Percentiles rank a stretch among this genome's conserved stretches.
These are phyloP conservation scores for Elephas maximus DNA, from an alignment of 2,113 vertebrate genomes.

Conservation along the genomic window DNA sequence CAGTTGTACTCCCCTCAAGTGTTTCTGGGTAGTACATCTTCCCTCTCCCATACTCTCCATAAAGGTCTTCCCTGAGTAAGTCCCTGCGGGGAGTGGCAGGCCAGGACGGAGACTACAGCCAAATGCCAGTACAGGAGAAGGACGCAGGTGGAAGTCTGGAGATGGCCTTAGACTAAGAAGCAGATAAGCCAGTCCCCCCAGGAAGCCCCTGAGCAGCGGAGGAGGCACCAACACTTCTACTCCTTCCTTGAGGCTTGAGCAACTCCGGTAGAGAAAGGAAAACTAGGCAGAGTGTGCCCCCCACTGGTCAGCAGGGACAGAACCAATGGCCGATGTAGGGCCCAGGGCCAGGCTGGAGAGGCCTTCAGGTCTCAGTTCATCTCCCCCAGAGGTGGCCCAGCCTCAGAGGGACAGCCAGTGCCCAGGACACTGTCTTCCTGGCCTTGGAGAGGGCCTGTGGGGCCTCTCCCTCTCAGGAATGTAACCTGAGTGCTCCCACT, in stretches of 20 bases:
- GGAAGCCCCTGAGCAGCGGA: not conserved
- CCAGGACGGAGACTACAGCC: not conserved
- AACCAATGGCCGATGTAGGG: not conserved
- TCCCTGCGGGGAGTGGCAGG: not conserved
- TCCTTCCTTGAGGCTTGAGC: slow-evolving; percentile 7
- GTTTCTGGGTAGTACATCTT: not conserved
- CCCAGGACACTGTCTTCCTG: not conserved
- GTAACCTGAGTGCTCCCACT: not conserved
- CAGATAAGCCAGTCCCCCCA: not conserved
- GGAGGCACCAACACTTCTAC: not conserved
- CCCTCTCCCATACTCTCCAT: too few species aligned
- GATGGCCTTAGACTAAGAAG: not conserved
- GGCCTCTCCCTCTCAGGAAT: not conserved
- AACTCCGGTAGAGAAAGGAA: not conserved
- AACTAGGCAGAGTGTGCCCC: slow-evolving; percentile 81
- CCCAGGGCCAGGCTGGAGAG: not conserved
- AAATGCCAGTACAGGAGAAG: not conserved
- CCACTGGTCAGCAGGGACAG: slow-evolving; percentile 77
- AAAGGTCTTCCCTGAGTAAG: not conserved
- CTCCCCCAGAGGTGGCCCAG: not conserved
- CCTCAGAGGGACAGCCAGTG: not conserved
- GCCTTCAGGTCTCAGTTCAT: not conserved
- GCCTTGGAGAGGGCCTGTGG: not conserved
- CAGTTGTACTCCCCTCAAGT: not conserved
- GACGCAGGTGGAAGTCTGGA: not conserved